Conservation (phyloP, 1,140 invertebrate species). For the Brachionus manjavacas region DNA sequence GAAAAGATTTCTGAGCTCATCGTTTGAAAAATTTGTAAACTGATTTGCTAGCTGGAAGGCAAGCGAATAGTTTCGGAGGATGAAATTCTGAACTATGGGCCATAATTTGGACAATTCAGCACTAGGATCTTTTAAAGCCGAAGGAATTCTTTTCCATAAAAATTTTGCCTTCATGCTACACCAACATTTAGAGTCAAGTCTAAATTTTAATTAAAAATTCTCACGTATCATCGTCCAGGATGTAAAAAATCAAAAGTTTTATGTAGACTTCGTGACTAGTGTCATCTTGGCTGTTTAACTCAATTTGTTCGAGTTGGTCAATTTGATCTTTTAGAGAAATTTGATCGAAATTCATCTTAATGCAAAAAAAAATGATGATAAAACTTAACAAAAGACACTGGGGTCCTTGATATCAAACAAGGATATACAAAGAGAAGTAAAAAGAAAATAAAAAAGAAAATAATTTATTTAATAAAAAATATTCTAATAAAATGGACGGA, state of each 20-base stretch:
- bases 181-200: neutral
- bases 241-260: neutral
- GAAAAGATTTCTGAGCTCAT: neutral
- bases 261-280: neutral
- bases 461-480: neutral
- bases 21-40: neutral
- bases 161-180: slow-evolving; percentile 16
- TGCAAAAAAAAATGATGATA: neutral
- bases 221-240: neutral
- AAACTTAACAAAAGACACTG: neutral
- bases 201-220: neutral
- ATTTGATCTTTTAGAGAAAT: neutral
- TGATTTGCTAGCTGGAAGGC: neutral
- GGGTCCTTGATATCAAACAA: slow-evolving; percentile 25
- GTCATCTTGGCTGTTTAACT: neutral
- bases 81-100: neutral
- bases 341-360: neutral
- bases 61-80: neutral
- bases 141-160: slow-evolving; percentile 4
- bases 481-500: slow-evolving; percentile 12
- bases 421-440: neutral
- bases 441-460: neutral
- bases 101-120: neutral
- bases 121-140: neutral
- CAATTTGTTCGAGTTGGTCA: neutral